Conservation (phyloP, 1,140 invertebrate genomes). For the Sesamia nonagrioides region DNA sequence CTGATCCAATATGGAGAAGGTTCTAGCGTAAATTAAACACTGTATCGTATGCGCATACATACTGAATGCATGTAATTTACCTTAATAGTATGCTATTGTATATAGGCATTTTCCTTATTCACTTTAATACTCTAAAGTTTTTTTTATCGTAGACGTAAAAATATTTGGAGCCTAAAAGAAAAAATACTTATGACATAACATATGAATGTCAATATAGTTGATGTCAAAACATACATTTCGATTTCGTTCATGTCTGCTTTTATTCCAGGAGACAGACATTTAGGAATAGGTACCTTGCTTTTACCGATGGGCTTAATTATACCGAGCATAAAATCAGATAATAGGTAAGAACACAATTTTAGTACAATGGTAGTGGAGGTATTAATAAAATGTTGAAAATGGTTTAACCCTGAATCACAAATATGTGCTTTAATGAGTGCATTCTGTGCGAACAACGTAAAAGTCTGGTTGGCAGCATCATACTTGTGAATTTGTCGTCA, state of each 20-base stretch:
- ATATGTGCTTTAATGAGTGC: constrained; percentile 34
- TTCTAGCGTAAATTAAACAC: constrained; percentile 27
- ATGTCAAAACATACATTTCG: neutral
- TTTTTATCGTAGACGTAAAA: neutral
- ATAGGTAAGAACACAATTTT: constrained; percentile 32
- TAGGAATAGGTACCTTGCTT: constrained; percentile 31
- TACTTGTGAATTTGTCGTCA: constrained; percentile 18
- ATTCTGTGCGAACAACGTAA: neutral
- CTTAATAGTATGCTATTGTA: neutral
- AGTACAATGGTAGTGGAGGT: constrained; percentile 6
- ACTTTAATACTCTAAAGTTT: too few species aligned
- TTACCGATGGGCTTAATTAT: constrained; percentile 30
- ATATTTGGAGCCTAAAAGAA: neutral
- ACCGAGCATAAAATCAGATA: constrained; percentile 36
- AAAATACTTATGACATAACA: neutral
- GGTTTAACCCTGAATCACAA: constrained; percentile 35
- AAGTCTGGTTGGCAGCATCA: constrained; percentile 8
- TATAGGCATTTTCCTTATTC: too few species aligned
- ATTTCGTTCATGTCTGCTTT: constrained; percentile 13
- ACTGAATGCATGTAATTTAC: neutral
- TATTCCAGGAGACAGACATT: constrained; percentile 9
- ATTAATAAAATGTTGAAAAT: constrained; percentile 28
- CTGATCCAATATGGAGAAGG: constrained; percentile 52
- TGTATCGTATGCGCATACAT: neutral
- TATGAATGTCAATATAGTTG: constrained; percentile 2